Base-by-base conservation (phyloP, 2,888 invertebrate species). In the Nemotelus pantherinus region DNA sequence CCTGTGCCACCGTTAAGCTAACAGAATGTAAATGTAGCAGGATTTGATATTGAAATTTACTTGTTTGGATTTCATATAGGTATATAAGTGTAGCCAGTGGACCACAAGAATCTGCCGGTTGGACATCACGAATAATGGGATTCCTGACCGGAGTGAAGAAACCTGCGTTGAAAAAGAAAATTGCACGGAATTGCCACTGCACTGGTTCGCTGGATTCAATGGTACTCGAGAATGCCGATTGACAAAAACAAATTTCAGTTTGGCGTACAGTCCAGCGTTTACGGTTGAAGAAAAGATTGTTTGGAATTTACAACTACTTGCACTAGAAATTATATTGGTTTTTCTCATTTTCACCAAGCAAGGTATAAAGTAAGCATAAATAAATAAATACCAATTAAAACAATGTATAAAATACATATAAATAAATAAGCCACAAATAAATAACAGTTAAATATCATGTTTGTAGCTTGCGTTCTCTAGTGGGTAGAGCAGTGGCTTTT, bases 191-290 rank as follows among this genome's bases (percentile, higher is more conserved):
- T 80, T 85, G 70, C 89, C 87, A 74, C 84, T 89, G 79, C 88
- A 88, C 80, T 95, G 93, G 90, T 89, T 93, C 87, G 89, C 90
- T 41, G 92, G 92, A 5, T 89, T 90, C 83, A 90, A 92, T 83
- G 89, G 89, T 43, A 91, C 88, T n/a, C 93, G 93, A 45, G 87
- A 91, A 75, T 95, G 96, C 84, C 89, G 92, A 63, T 89, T 92
- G 80, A 92, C 93, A 0, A 92, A 93, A 0, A 92, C 93, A 85
- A 94, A 93, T 84, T 91, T 90, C 80, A 93, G 93, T 58, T 87
- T 89, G 80, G 95, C 95, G 1, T 83, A 92, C 7, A 95, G 95
- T 85, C 95, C 95, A n/a, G 96, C 95, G 0, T 96, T 96, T 85
- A 85, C 90, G 6, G 91, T 93, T 81, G 86, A 90, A 81, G 92